Evolutionary conservation across 2,797 vertebrate species (phyloP), one percentile per base, ranked within the genome.

Genomic region (Poeciliopsis gracilis): DNA sequence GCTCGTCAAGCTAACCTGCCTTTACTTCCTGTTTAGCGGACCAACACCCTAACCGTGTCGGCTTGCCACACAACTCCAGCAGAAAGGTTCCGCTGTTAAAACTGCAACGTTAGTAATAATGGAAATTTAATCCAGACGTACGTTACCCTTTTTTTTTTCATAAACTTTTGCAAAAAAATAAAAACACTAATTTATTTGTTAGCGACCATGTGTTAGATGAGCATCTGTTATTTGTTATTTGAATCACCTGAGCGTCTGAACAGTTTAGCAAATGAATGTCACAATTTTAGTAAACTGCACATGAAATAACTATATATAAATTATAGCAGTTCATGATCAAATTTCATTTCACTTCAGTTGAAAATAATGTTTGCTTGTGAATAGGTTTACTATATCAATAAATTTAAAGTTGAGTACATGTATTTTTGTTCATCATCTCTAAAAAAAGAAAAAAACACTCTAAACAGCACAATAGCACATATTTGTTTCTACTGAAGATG

Each of bases 11-110:
- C 45, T 84, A 75, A 72, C 77, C 87, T 36, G 69, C 77, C 78
- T 78, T 76, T 66, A 91, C 90, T 95, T 96, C 94, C 94, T 91
- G 94, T 92, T 93, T 93, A 33, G 69, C 83, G 20, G 20, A 1
- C 36, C 89, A 79, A 78, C 20, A 6, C 13, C 87, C 92, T 92
- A 89, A 76, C 10, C 8, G 15, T 13, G n/a, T 73, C 45, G 8
- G 6, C 10, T 41, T 69, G 11, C 63, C 15, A 2, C 30, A 46
- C 0, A 1, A 5, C 2, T 20, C 25, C 16, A 47, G 59, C 41
- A 55, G 9, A 67, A 30, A 20, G 0, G 86, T 89, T 91, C 85
- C 89, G 83, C n/a, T 76, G 16, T 41, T 3, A 1, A 7, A 72
- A 38, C 61, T 38, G 9, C 25, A 66, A 20, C 23, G 38, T 11